Percentiles rank a stretch among this genome's conserved stretches.
These are phyloP conservation scores for Apotomis capreana DNA, from an alignment of 2,888 invertebrate genomes.

Conservation along the genomic window DNA sequence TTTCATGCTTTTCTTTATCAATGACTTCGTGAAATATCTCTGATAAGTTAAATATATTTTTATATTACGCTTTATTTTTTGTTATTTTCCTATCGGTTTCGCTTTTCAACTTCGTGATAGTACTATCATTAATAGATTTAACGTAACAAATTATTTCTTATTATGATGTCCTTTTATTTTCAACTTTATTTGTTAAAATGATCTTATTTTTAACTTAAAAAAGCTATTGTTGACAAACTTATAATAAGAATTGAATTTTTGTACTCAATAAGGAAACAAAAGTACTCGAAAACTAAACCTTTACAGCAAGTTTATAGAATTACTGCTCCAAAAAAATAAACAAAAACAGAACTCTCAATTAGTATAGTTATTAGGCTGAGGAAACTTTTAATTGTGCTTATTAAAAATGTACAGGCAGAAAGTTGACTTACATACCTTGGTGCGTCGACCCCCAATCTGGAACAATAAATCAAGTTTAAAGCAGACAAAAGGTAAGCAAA, in stretches of 20 bases:
- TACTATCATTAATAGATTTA: no score
- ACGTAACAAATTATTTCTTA: no score
- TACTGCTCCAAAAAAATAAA: not conserved
- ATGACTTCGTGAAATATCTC: not conserved
- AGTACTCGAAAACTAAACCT: no score
- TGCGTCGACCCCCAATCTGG: conserved; percentile 23
- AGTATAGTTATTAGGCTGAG: not conserved
- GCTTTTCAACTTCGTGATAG: no score
- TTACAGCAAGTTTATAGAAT: no score
- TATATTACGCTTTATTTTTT: no score
- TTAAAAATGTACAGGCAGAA: not conserved
- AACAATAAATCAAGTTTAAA: conserved; percentile 30
- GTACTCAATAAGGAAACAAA: not conserved
- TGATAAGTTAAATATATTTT: no score
- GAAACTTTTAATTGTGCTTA: not conserved
- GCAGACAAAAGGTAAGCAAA: conserved; percentile 26
- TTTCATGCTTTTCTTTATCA: conserved; percentile 39
- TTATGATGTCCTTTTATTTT: no score
- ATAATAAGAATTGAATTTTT: not conserved
- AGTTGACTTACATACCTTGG: conserved; percentile 25
- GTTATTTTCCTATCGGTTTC: no score
- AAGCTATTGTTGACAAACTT: not conserved
- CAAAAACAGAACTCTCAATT: not conserved
- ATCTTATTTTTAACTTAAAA: no score
- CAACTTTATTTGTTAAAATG: no score